A percentile compares a stretch with the other conserved stretches of the same genome.
phyloP scores from a whole-genome alignment of 2,888 invertebrate species.

The Limnephilus auricula region DNA sequence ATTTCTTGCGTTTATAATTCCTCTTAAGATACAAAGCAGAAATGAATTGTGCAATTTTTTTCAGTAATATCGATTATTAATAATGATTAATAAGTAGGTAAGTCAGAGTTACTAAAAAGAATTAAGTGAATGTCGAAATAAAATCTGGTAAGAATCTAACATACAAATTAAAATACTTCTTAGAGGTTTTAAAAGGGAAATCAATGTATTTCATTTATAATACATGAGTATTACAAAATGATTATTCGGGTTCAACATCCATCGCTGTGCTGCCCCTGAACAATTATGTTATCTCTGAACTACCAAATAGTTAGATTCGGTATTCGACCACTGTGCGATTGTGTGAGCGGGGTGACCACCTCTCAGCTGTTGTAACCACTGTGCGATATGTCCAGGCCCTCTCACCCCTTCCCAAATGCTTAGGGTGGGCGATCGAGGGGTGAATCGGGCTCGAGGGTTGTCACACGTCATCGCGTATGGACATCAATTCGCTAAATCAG shows the following conservation, averaged over 20 bases:
- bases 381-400: conserved; percentile 29
- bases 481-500: conserved; percentile 19
- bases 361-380: conserved; percentile 27
- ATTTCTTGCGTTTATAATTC: no score
- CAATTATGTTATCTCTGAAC: background rate
- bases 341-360: conserved; percentile 35
- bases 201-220: no score
- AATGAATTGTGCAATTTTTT: no score
- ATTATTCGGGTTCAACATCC: background rate
- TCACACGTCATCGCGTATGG: conserved; percentile 28
- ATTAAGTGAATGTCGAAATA: no score
- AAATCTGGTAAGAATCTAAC: background rate
- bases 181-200: background rate
- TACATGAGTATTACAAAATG: no score
- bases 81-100: no score
- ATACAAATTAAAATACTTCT: background rate
- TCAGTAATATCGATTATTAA: no score
- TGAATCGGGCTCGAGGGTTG: conserved; percentile 18
- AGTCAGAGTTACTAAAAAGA: background rate
- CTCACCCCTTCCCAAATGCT: conserved; percentile 3
- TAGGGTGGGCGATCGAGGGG: background rate
- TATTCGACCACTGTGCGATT: conserved; percentile 1
- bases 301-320: background rate
- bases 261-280: background rate
- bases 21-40: no score